Evolutionary conservation across 1,140 invertebrate genomes (phyloP), one percentile per base, ranked within the genome.

Genomic region (Idris sp.): DNA sequence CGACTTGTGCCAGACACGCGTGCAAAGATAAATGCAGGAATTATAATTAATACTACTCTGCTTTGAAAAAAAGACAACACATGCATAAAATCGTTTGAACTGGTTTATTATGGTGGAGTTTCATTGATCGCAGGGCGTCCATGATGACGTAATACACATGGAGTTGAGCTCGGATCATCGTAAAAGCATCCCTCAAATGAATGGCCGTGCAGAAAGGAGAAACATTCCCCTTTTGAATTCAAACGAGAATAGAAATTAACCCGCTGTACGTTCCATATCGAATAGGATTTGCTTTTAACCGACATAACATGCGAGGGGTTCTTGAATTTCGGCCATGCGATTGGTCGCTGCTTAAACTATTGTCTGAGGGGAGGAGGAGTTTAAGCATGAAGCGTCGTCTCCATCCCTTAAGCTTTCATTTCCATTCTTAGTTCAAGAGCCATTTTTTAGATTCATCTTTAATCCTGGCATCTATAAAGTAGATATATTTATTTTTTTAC

Each of bases 211-310:
- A 54, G 58, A 58, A 74, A 69, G 41, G 61, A 65, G 38, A 65
- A 41, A 54, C 40, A 56, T 54, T 41, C 49, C 56, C 72, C 62
- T 25, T 53, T 51, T 51, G 49, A 41, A 64, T 64, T 58, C 16
- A 22, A 35, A 62, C 56, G 28, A 59, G 58, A 69, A 75, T 75
- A 69, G 44, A 75, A 75, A 75, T 75, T 65, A 54, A 69, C 51
- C 61, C 73, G 65, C 48, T 40, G 61, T 28, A 61, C 28, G 59
- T 59, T 25, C 30, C 62, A 30, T 54, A 67, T 67, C 74, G 74
- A 76, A 71, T 71, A 28, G 61, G 74, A 71, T 76, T 76, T 76
- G 61, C 74, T 61, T 53, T 69, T 71, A 71, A 71, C 54, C 74
- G 67, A 76, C 61, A 40, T 61, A 61, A 62, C 61, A 61, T 41